A percentile compares a stretch with the other conserved stretches of the same genome.
phyloP scores from a whole-genome alignment of 2,113 vertebrate genomes.

The Acinonyx jubatus region DNA sequence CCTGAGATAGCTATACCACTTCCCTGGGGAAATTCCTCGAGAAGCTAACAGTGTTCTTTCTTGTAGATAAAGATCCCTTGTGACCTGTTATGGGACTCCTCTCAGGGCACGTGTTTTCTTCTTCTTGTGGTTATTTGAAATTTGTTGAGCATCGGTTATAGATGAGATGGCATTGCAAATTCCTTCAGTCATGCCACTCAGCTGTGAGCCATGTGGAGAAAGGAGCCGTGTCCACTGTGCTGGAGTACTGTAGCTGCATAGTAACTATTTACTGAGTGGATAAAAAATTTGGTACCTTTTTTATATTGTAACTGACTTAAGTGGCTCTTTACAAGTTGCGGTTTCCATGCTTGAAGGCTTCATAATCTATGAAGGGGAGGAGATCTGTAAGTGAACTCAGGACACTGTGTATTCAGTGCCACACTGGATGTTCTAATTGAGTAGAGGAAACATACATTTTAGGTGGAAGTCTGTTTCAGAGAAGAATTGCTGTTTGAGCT shows the following conservation, averaged over 20 bases:
- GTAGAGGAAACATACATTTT: slow-evolving; percentile 1
- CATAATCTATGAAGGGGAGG: neutral
- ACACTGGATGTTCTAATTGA: neutral
- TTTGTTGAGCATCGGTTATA: neutral
- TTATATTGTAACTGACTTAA: neutral
- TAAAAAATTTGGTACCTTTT: neutral
- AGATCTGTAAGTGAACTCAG: neutral
- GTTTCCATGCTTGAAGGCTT: neutral
- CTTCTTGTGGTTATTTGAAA: slow-evolving; percentile 35
- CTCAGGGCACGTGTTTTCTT: slow-evolving; percentile 35
- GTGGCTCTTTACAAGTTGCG: neutral
- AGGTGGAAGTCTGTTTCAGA: neutral
- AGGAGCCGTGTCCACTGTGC: neutral
- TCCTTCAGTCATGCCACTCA: neutral
- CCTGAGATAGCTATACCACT: slow-evolving; percentile 27
- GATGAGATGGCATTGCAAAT: neutral
- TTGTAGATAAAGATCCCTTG: slow-evolving; percentile 52
- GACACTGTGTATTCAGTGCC: neutral
- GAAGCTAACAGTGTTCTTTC: slow-evolving; percentile 15
- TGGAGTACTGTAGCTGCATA: neutral
- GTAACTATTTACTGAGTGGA: neutral
- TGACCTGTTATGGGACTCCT: slow-evolving; percentile 38
- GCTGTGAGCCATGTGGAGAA: neutral
- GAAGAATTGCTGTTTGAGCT: slow-evolving; percentile 21
- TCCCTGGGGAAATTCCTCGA: slow-evolving; percentile 37